These are phyloP conservation scores for Egretta garzetta DNA, from an alignment of 2,113 vertebrate genomes.

Conservation along the genomic window DNA sequence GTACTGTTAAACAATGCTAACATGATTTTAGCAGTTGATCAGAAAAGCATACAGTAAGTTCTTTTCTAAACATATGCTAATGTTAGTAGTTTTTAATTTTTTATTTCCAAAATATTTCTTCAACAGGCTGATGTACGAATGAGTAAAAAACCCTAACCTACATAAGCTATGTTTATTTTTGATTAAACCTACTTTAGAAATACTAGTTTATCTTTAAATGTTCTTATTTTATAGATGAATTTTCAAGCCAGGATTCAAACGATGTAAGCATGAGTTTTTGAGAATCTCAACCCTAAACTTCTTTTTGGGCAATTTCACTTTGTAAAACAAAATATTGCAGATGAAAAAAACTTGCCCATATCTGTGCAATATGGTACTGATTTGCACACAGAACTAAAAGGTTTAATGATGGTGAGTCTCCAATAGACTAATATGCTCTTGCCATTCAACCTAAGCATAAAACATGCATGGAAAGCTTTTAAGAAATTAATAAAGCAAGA, in stretches of 20 bases:
- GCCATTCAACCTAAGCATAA: background rate
- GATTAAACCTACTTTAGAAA: background rate
- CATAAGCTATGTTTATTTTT: background rate
- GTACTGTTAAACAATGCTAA: conserved; percentile 35
- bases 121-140: background rate
- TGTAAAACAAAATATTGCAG: background rate
- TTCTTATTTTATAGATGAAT: background rate
- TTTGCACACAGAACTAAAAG: background rate
- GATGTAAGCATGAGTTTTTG: background rate
- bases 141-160: background rate
- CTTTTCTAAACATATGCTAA: conserved; percentile 2
- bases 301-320: background rate
- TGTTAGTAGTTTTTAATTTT: background rate
- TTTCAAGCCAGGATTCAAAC: background rate
- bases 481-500: background rate
- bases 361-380: background rate
- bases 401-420: background rate
- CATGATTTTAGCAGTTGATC: conserved; percentile 32
- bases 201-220: background rate
- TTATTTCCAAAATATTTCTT: conserved; percentile 5
- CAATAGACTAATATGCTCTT: background rate
- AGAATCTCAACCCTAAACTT: background rate
- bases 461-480: background rate
- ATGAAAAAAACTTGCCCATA: background rate
- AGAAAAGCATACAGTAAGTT: conserved; percentile 9